Conservation (phyloP, 2,797 vertebrate species). For the Mus caroli region DNA sequence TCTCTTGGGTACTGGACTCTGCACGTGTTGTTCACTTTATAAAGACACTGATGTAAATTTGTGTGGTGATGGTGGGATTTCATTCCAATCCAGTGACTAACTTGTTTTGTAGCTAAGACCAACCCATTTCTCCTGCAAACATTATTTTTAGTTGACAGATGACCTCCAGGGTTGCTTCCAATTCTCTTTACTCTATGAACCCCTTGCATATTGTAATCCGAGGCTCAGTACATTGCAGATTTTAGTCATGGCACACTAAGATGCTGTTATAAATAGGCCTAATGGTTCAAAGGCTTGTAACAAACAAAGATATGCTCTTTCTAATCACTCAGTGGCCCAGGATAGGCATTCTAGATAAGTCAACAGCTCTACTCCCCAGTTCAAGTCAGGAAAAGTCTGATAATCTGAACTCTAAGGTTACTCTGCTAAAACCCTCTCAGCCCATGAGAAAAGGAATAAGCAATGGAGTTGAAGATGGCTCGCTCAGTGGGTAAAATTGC, state of each 20-base stretch:
- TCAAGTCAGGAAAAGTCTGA: slow-evolving; percentile 30
- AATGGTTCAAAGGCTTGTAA: background rate
- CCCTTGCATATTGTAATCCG: background rate
- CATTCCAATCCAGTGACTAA: slow-evolving; percentile 37
- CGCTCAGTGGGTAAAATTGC: background rate
- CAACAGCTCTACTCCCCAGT: background rate
- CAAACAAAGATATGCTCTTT: slow-evolving; percentile 20
- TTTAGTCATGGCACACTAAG: background rate
- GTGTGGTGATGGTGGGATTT: slow-evolving; percentile 24
- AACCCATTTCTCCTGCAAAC: background rate
- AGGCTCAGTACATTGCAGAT: background rate
- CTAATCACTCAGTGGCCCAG: background rate
- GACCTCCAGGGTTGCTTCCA: background rate
- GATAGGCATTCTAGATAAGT: slow-evolving; percentile 20
- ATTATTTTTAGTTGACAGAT: slow-evolving; percentile 22
- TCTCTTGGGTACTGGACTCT: background rate
- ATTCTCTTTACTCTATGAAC: slow-evolving; percentile 39
- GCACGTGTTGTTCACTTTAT: background rate
- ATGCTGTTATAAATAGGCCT: background rate
- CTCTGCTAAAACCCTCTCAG: background rate
- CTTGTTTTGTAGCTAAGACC: slow-evolving; percentile 40
- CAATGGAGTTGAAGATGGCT: background rate
- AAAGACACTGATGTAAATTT: background rate
- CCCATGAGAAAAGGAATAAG: background rate
- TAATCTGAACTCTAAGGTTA: background rate